phyloP scores from a whole-genome alignment of 1,140 invertebrate species.

The Stenopsyche tienmushanensis region DNA sequence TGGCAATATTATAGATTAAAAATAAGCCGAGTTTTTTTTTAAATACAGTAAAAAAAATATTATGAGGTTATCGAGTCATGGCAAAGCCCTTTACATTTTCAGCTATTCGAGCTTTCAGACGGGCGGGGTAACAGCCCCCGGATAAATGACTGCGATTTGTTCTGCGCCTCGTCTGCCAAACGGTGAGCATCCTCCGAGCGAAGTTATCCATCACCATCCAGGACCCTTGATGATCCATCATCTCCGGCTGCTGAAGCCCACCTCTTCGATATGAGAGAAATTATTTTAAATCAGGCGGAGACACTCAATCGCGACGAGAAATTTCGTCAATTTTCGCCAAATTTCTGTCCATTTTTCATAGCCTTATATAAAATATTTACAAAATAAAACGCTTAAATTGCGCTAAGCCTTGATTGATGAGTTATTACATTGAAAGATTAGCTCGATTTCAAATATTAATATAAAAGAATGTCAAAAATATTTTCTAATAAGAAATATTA shows the following conservation, averaged over 20 bases:
- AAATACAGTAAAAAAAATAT: background rate
- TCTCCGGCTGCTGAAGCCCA: background rate
- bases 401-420: too few species aligned
- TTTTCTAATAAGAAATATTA: background rate
- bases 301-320: background rate
- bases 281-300: conserved; percentile 8
- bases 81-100: background rate
- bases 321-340: background rate
- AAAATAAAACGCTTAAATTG: too few species aligned
- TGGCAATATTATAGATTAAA: too few species aligned
- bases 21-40: background rate
- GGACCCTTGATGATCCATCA: conserved; percentile 16
- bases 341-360: background rate
- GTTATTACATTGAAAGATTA: background rate
- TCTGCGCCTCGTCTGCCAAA: conserved; percentile 21
- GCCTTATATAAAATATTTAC: too few species aligned
- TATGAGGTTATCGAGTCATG: background rate
- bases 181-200: background rate
- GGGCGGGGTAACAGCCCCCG: background rate
- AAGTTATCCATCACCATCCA: conserved; percentile 24
- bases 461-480: background rate
- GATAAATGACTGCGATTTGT: conserved; percentile 38
- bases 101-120: background rate
- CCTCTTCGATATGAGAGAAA: background rate
- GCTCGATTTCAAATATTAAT: background rate